A percentile compares a stretch with the other conserved stretches of the same genome.
These are phyloP conservation scores for Dicyrtoma fusca DNA, from an alignment of 2,888 invertebrate species.

Conservation along the genomic window DNA sequence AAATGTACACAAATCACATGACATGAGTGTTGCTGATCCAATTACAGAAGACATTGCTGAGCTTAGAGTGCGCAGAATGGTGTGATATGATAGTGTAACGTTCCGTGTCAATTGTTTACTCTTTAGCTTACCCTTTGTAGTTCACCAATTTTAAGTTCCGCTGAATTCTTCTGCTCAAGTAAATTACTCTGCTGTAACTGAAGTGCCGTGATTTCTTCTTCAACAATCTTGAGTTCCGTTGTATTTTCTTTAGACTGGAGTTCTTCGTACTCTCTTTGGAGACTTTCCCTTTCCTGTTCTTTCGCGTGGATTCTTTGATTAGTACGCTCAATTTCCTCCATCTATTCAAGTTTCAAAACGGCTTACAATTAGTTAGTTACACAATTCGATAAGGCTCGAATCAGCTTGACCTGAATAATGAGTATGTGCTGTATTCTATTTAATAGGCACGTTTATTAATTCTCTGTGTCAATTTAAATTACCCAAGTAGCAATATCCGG, in stretches of 20 bases:
- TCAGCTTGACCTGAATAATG: too few species aligned
- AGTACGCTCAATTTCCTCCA: constrained; percentile 25
- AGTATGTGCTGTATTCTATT: background rate
- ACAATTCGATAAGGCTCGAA: too few species aligned
- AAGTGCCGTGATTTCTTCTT: background rate
- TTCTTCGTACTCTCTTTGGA: background rate
- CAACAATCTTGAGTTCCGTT: background rate
- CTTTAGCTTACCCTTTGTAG: constrained; percentile 13
- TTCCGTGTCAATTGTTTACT: too few species aligned
- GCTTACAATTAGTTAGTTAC: background rate
- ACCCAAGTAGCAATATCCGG: constrained; percentile 37
- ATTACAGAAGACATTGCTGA: too few species aligned
- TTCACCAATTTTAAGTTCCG: constrained; percentile 3
- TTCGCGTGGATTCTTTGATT: constrained; percentile 16
- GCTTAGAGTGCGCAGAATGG: too few species aligned
- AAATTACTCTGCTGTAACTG: background rate
- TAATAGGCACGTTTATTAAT: background rate
- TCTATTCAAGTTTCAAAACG: constrained; percentile 1
- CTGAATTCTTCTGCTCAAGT: background rate
- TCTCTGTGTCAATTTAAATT: background rate
- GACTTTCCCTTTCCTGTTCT: background rate
- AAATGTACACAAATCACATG: background rate
- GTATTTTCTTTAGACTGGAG: background rate
- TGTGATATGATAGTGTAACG: too few species aligned
- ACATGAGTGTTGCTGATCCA: background rate